Conservation (phyloP, 2,797 vertebrate species). For the Miichthys miiuy region DNA sequence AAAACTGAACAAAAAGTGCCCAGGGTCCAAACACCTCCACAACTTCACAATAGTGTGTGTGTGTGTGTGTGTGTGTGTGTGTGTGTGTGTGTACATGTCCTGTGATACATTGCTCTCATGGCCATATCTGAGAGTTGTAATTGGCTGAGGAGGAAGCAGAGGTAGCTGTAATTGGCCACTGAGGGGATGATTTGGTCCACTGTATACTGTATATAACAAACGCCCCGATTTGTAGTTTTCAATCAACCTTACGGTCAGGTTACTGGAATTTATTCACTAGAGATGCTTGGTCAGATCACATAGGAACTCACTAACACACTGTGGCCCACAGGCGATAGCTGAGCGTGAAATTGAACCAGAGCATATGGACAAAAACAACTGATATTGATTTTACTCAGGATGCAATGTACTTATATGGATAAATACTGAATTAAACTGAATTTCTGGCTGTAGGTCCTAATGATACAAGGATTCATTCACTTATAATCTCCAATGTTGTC, state of each 20-base stretch:
- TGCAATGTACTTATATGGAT: not conserved
- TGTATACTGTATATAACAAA: slow-evolving; percentile 21
- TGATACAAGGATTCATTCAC: slow-evolving; percentile 7
- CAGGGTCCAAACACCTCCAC: slow-evolving; percentile 30
- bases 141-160: slow-evolving; percentile 48
- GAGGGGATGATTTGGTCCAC: slow-evolving; percentile 67
- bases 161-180: slow-evolving; percentile 74
- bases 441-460: not conserved
- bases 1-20: slow-evolving; percentile 42
- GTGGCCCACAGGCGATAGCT: not conserved
- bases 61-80: not conserved
- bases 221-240: slow-evolving; percentile 33
- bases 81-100: not conserved
- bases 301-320: not conserved
- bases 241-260: slow-evolving; percentile 15
- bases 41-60: not conserved
- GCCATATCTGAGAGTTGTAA: slow-evolving; percentile 41
- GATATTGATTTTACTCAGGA: not conserved
- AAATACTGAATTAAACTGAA: not conserved
- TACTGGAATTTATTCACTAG: slow-evolving; percentile 30
- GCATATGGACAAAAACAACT: not conserved
- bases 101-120: slow-evolving; percentile 26
- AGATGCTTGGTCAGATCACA: slow-evolving; percentile 25
- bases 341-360: not conserved
- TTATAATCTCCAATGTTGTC: slow-evolving; percentile 1